A percentile compares a stretch with the other conserved stretches of the same genome.
phyloP scores from a whole-genome alignment of 1,140 invertebrate species.

The Danaus melanippus region DNA sequence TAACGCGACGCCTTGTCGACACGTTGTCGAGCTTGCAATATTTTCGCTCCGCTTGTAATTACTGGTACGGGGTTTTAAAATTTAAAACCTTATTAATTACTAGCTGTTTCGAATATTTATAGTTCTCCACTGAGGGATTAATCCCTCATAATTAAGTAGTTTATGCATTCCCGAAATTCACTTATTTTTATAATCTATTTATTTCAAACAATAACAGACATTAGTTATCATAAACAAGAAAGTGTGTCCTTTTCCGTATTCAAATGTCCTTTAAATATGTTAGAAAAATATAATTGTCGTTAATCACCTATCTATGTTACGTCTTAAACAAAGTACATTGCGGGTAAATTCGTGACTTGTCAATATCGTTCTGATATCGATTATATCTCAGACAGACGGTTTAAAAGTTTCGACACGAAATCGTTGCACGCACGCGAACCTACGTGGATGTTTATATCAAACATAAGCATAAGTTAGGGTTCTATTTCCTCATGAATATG shows the following conservation, averaged over 20 bases:
- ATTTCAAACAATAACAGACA: too few relatives aligned
- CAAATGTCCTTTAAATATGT: too few relatives aligned
- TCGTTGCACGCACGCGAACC: slow-evolving; percentile 51
- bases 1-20: slow-evolving; percentile 64
- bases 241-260: too few relatives aligned
- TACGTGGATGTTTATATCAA: slow-evolving; percentile 26
- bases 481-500: too few relatives aligned
- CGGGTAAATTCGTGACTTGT: slow-evolving; percentile 41
- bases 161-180: slow-evolving; percentile 6
- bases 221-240: too few relatives aligned
- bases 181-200: too few relatives aligned
- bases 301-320: too few relatives aligned
- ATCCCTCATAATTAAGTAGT: slow-evolving; percentile 13
- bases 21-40: slow-evolving; percentile 62
- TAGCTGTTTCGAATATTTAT: slow-evolving; percentile 31
- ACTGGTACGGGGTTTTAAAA: slow-evolving; percentile 46
- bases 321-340: slow-evolving; percentile 15
- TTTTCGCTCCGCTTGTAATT: slow-evolving; percentile 63
- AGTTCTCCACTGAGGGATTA: slow-evolving; percentile 18
- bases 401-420: slow-evolving; percentile 61
- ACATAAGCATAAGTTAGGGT: too few relatives aligned
- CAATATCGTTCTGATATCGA: slow-evolving; percentile 56
- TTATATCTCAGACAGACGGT: slow-evolving; percentile 56
- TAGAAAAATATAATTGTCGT: too few relatives aligned
- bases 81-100: slow-evolving; percentile 52